These are phyloP conservation scores for Lissocephala sabroskyi DNA, from an alignment of 2,888 invertebrate species.

Conservation along the genomic window DNA sequence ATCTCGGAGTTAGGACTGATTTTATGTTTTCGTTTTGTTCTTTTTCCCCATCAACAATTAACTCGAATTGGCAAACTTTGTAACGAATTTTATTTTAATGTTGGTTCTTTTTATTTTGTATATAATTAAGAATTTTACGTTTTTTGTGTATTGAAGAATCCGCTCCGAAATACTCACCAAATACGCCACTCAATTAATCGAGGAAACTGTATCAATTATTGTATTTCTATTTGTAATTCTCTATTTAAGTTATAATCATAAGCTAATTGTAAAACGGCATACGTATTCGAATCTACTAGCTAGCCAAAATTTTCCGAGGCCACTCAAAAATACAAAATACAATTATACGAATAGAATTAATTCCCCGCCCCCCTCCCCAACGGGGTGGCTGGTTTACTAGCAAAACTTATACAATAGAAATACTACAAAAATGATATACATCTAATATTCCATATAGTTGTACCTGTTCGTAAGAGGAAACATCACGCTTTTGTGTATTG, in stretches of 20 bases:
- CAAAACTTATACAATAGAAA: no score
- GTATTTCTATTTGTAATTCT: constrained; percentile 2
- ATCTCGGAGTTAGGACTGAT: constrained; percentile 21
- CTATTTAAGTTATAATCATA: constrained; percentile 21
- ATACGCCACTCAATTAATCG: constrained; percentile 20
- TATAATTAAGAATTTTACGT: constrained; percentile 15
- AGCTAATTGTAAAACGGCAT: constrained; percentile 11
- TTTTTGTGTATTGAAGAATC: not conserved
- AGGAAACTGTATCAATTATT: constrained; percentile 31
- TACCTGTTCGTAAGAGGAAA: constrained; percentile 27
- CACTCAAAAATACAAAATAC: constrained; percentile 5
- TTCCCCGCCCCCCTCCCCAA: no score
- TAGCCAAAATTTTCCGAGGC: constrained; percentile 28
- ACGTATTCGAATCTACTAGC: constrained; percentile 23
- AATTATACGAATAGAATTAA: not conserved
- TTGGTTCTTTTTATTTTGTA: constrained; percentile 14
- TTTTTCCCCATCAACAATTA: not conserved
- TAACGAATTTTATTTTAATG: constrained; percentile 6
- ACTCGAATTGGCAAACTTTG: not conserved
- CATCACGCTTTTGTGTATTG: constrained; percentile 14
- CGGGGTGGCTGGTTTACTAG: no score
- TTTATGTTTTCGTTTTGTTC: constrained; percentile 19
- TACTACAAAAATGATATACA: no score
- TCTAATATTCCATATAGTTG: constrained; percentile 27
- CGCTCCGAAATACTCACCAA: constrained; percentile 6